phyloP scores from a whole-genome alignment of 2,797 vertebrate genomes.

The Hozukius guyotensis region DNA sequence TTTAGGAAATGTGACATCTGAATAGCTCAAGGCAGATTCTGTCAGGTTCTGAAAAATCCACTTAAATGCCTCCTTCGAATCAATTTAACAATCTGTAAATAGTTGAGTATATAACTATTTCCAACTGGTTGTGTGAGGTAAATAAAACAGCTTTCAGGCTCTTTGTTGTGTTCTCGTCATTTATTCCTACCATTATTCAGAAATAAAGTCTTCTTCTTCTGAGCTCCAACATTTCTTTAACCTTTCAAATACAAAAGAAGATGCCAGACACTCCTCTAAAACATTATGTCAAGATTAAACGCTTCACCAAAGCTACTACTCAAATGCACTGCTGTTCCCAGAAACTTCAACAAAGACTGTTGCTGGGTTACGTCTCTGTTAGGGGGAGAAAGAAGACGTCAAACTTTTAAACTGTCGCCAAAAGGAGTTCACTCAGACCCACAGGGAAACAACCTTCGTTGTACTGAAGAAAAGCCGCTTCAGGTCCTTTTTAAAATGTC shows the following conservation, averaged over 20 bases:
- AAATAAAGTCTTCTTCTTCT: background rate
- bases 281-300: background rate
- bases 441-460: conserved; percentile 15
- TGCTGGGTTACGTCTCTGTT: conserved; percentile 32
- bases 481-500: conserved; percentile 13
- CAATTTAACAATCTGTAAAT: background rate
- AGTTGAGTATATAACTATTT: conserved; percentile 5
- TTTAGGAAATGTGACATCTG: background rate
- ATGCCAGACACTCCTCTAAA: conserved; percentile 3
- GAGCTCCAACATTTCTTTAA: background rate
- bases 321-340: conserved; percentile 28
- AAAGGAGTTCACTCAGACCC: conserved; percentile 24
- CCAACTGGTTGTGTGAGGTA: conserved; percentile 5
- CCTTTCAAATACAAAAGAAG: background rate
- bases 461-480: conserved; percentile 36
- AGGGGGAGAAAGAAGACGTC: conserved; percentile 17
- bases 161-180: background rate
- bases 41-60: background rate
- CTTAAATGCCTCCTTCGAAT: background rate
- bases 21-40: background rate
- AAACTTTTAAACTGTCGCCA: conserved; percentile 13
- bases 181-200: background rate
- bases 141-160: conserved; percentile 56
- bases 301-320: background rate
- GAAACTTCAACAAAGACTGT: conserved; percentile 47